Conservation (phyloP, 2,888 invertebrate species). For the Lathronympha strigana region DNA sequence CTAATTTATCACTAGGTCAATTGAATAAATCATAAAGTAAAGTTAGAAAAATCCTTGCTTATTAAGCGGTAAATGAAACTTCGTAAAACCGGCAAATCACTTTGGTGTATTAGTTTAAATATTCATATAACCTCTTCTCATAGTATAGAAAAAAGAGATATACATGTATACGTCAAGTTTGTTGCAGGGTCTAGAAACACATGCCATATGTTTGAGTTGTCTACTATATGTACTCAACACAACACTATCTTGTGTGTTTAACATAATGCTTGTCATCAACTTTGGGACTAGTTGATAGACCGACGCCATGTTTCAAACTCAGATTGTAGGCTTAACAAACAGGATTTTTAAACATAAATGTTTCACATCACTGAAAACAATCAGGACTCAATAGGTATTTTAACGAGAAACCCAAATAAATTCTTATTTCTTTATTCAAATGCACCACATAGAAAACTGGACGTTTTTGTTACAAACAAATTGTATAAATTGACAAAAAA, state of each 20-base stretch:
- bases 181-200: background rate
- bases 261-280: background rate
- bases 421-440: slow-evolving; percentile 42
- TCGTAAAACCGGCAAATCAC: background rate
- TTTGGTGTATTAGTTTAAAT: background rate
- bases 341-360: slow-evolving; percentile 13
- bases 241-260: background rate
- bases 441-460: slow-evolving; percentile 48
- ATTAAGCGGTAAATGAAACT: slow-evolving; percentile 3
- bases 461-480: slow-evolving; percentile 50
- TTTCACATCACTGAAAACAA: slow-evolving; percentile 17
- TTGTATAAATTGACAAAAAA: slow-evolving; percentile 46
- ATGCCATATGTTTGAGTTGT: background rate
- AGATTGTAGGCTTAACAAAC: slow-evolving; percentile 14
- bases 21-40: slow-evolving; percentile 13
- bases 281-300: background rate
- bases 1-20: slow-evolving; percentile 13
- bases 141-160: background rate
- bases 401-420: slow-evolving; percentile 43
- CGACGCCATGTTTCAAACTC: background rate
- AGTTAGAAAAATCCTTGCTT: slow-evolving; percentile 17
- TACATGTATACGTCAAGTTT: background rate
- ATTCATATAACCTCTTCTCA: background rate
- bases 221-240: background rate
- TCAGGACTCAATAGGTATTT: slow-evolving; percentile 28